Percentiles rank a stretch among this genome's conserved stretches.
These are phyloP conservation scores for Drosophila virilis DNA, from an alignment of 1,140 invertebrate genomes.

Conservation along the genomic window DNA sequence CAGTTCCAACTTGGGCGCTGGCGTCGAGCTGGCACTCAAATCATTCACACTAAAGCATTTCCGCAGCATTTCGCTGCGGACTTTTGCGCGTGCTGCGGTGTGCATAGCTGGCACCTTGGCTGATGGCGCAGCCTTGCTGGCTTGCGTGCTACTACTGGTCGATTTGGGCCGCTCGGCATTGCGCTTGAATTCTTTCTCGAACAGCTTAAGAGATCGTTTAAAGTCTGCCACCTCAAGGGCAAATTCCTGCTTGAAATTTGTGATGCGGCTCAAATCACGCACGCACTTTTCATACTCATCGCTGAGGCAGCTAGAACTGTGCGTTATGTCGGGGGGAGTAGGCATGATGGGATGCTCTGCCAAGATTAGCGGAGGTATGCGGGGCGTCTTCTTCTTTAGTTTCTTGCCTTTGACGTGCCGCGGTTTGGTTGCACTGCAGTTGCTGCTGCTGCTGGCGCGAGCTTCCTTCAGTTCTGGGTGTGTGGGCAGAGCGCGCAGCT, in stretches of 20 bases:
- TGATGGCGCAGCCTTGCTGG: slow-evolving; percentile 17
- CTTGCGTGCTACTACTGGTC: slow-evolving; percentile 53
- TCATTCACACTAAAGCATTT: slow-evolving; percentile 74
- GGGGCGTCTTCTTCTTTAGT: slow-evolving; percentile 41
- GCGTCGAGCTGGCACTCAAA: slow-evolving; percentile 18
- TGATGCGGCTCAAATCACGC: slow-evolving; percentile 54
- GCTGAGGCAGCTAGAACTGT: slow-evolving; percentile 49
- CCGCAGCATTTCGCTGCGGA: slow-evolving; percentile 61
- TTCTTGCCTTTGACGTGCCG: slow-evolving; percentile 49
- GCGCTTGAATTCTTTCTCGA: slow-evolving; percentile 67
- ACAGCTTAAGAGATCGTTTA: slow-evolving; percentile 67
- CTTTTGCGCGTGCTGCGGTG: slow-evolving; percentile 62
- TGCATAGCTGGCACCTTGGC: slow-evolving; percentile 36
- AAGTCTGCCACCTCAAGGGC: slow-evolving; percentile 71
- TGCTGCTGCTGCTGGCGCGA: slow-evolving; percentile 44
- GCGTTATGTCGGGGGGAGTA: slow-evolving; percentile 2
- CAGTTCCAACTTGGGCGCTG: slow-evolving; percentile 7
- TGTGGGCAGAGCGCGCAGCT: slow-evolving; percentile 56
- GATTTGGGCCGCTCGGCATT: slow-evolving; percentile 49
- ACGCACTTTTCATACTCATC: slow-evolving; percentile 69
- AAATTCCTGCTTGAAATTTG: slow-evolving; percentile 74
- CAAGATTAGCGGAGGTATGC: slow-evolving; percentile 20
- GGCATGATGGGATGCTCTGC: slow-evolving; percentile 4
- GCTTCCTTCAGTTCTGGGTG: slow-evolving; percentile 24
- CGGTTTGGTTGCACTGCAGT: slow-evolving; percentile 50